These are phyloP conservation scores for Rhabdomys pumilio DNA, from an alignment of 2,797 vertebrate genomes.

Conservation along the genomic window DNA sequence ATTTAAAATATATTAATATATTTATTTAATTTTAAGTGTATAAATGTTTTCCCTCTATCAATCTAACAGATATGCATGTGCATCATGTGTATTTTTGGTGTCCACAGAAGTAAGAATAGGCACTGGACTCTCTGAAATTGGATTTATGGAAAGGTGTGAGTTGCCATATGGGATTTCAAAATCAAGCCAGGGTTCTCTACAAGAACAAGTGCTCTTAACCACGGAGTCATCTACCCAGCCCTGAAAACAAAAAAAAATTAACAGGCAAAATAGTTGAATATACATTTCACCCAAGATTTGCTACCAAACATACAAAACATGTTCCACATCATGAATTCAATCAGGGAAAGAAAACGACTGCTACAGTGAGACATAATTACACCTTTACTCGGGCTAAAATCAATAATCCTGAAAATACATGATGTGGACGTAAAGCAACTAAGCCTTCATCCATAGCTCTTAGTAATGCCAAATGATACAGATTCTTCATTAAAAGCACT, in stretches of 20 bases:
- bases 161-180: background rate
- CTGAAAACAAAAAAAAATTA: background rate
- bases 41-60: background rate
- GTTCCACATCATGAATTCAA: background rate
- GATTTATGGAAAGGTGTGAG: background rate
- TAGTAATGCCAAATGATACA: background rate
- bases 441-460: background rate
- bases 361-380: background rate
- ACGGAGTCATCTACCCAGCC: background rate
- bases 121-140: too few species aligned
- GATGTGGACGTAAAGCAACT: background rate
- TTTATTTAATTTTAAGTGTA: background rate
- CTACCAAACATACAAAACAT: constrained; percentile 31
- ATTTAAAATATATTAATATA: background rate
- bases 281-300: constrained; percentile 31
- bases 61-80: background rate
- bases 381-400: background rate
- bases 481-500: constrained; percentile 2
- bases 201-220: background rate
- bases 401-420: background rate
- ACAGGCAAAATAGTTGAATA: constrained; percentile 24
- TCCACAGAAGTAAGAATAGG: background rate
- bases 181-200: background rate
- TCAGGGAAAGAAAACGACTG: background rate
- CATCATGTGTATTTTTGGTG: background rate